These are phyloP conservation scores for Chrysopa pallens DNA, from an alignment of 1,140 invertebrate genomes.

Conservation along the genomic window DNA sequence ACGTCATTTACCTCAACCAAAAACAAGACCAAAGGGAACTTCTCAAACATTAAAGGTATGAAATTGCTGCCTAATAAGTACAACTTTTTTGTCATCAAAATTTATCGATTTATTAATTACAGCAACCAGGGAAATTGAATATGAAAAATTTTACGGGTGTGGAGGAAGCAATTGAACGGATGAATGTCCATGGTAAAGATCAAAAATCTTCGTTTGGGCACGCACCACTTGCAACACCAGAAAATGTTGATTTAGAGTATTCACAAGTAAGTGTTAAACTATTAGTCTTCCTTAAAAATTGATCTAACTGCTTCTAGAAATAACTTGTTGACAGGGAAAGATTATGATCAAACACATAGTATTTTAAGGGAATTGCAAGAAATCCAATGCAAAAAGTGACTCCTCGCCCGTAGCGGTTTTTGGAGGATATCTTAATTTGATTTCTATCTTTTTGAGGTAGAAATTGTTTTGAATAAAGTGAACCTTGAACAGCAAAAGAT, in stretches of 20 bases:
- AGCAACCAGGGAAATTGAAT: conserved; percentile 78
- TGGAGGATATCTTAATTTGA: too few species aligned
- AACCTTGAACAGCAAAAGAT: too few species aligned
- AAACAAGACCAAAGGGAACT: conserved; percentile 49
- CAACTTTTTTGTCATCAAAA: neutral
- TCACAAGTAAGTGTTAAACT: conserved; percentile 28
- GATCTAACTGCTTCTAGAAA: too few species aligned
- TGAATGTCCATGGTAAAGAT: conserved; percentile 46
- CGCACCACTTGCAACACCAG: conserved; percentile 64
- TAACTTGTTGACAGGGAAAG: too few species aligned
- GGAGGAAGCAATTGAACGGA: conserved; percentile 64
- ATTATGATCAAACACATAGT: too few species aligned
- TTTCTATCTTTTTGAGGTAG: too few species aligned
- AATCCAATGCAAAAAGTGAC: too few species aligned
- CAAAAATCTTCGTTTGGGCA: conserved; percentile 31
- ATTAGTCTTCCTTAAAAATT: too few species aligned
- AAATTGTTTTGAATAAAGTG: too few species aligned
- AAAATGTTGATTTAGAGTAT: conserved; percentile 58
- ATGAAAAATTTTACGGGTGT: conserved; percentile 77
- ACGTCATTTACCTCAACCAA: conserved; percentile 38
- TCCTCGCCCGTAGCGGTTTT: too few species aligned
- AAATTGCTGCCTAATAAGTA: neutral
- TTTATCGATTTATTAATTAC: conserved; percentile 10
- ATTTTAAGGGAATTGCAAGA: too few species aligned
- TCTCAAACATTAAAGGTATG: conserved; percentile 64